A percentile compares a stretch with the other conserved stretches of the same genome.
phyloP scores from a whole-genome alignment of 2,113 vertebrate genomes.

The Microtus oregoni region DNA sequence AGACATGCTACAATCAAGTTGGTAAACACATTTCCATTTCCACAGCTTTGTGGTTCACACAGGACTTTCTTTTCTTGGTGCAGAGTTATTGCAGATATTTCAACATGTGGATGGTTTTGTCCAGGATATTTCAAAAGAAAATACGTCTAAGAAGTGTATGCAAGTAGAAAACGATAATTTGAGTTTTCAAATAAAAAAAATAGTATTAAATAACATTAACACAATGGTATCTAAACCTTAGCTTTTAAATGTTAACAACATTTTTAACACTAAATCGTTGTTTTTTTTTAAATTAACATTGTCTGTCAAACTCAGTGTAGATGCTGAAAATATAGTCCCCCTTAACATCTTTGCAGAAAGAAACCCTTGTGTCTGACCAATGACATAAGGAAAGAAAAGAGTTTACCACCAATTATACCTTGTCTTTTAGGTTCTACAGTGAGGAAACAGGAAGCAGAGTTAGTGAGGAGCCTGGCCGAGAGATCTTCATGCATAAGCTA shows the following conservation, averaged over 20 bases:
- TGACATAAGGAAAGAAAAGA: neutral
- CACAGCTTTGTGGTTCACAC: conserved; percentile 41
- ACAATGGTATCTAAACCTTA: conserved; percentile 38
- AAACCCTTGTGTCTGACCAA: neutral
- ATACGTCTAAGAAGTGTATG: conserved; percentile 64
- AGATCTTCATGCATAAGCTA: no score
- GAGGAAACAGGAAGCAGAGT: neutral
- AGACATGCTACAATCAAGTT: conserved; percentile 44
- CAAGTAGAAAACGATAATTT: conserved; percentile 60
- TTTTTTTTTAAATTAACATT: neutral
- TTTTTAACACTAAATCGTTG: conserved; percentile 47
- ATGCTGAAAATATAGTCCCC: neutral
- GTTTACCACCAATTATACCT: neutral
- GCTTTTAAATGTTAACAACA: conserved; percentile 26
- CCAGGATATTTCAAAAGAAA: conserved; percentile 61
- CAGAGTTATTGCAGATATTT: conserved; percentile 53
- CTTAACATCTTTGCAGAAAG: neutral
- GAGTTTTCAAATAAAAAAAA: conserved; percentile 54
- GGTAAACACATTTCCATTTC: conserved; percentile 27
- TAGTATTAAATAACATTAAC: conserved; percentile 42
- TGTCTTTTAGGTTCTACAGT: neutral
- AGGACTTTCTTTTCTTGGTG: neutral
- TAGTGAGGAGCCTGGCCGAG: no score
- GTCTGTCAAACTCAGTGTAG: neutral
- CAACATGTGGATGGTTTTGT: conserved; percentile 45